A percentile compares a stretch with the other conserved stretches of the same genome.
These are phyloP conservation scores for Lacerta viridis DNA, from an alignment of 2,797 vertebrate species.

Conservation along the genomic window DNA sequence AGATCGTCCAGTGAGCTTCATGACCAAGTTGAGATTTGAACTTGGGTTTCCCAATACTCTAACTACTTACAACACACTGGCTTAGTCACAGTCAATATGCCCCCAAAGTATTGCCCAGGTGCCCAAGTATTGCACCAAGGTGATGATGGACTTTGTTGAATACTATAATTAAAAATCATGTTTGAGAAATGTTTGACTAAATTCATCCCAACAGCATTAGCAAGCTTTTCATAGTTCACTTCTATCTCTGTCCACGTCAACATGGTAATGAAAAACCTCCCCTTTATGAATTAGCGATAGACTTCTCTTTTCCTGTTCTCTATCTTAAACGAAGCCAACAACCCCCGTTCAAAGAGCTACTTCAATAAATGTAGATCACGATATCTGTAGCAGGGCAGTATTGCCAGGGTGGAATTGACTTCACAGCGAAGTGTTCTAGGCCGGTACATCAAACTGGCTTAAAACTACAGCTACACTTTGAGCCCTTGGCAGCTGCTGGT, in stretches of 20 bases:
- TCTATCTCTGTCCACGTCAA: neutral
- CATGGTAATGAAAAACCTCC: constrained; percentile 9
- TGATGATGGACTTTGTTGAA: neutral
- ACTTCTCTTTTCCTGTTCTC: neutral
- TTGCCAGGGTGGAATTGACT: neutral
- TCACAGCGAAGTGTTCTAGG: neutral
- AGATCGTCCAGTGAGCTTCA: too few relatives aligned
- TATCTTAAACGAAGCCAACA: neutral
- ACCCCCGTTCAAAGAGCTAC: neutral
- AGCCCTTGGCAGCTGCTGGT: neutral
- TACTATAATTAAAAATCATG: constrained; percentile 12
- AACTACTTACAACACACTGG: too few relatives aligned
- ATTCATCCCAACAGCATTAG: neutral
- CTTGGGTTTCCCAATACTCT: too few relatives aligned
- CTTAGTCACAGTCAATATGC: constrained; percentile 25
- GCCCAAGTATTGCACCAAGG: neutral
- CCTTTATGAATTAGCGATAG: constrained; percentile 21
- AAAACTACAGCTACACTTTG: neutral
- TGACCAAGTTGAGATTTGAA: too few relatives aligned
- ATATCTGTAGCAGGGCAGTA: neutral
- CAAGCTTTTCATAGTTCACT: constrained; percentile 12
- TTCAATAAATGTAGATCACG: neutral
- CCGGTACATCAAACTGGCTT: neutral
- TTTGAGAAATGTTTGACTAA: constrained; percentile 21
- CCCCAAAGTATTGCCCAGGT: neutral